phyloP scores from a whole-genome alignment of 2,113 vertebrate genomes.

The Strix aluco region DNA sequence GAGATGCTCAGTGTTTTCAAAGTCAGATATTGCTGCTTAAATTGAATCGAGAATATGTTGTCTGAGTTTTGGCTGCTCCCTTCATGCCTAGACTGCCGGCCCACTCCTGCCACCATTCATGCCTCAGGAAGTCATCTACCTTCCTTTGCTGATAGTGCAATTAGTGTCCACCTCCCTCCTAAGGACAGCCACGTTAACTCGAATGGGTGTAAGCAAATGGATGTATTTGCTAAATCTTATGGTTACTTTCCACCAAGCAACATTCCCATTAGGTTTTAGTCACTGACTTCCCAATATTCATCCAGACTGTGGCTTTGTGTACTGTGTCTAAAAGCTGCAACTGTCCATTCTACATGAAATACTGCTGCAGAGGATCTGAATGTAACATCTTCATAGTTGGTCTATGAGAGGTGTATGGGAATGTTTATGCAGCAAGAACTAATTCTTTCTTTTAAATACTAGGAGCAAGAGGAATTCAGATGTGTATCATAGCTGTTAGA shows the following conservation, averaged over 20 bases:
- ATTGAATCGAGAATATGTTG: background rate
- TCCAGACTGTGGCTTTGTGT: background rate
- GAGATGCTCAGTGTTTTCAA: background rate
- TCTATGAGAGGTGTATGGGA: background rate
- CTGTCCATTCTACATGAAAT: background rate
- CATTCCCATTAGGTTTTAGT: background rate
- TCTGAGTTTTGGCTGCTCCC: background rate
- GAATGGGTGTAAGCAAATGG: background rate
- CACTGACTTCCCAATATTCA: background rate
- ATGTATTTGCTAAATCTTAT: background rate
- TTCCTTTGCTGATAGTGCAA: background rate
- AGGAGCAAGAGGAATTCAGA: conserved; percentile 17
- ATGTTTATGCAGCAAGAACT: background rate
- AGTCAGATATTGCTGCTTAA: background rate
- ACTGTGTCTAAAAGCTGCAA: background rate
- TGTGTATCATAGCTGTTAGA: conserved; percentile 25
- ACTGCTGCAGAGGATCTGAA: background rate
- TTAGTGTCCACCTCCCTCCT: background rate
- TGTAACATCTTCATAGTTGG: background rate
- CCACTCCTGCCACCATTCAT: background rate
- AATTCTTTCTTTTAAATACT: conserved; percentile 37
- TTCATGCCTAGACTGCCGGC: background rate
- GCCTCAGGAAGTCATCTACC: background rate
- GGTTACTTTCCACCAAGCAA: background rate
- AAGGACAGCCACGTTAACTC: rapidly evolving